A percentile compares a stretch with the other conserved stretches of the same genome.
Conservation (phyloP, 1,140 invertebrate genomes). For the Coenobita brevimanus region DNA sequence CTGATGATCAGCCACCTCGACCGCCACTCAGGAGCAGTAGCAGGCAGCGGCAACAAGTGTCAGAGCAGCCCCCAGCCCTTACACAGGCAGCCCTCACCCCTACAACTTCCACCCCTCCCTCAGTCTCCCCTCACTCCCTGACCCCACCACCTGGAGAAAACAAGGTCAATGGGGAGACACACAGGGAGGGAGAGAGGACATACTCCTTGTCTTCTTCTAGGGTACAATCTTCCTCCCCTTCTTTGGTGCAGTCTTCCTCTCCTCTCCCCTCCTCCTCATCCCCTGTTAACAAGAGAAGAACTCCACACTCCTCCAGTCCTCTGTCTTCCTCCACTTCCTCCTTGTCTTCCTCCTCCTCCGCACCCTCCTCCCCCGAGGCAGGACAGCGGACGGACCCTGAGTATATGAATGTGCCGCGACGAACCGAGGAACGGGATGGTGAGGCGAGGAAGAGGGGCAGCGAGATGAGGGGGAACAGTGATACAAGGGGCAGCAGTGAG, state of each 20-base stretch:
- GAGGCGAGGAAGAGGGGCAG: too few species aligned
- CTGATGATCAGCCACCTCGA: too few species aligned
- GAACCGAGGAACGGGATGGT: slow-evolving; percentile 70
- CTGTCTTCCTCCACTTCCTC: slow-evolving; percentile 65
- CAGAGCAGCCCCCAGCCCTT: background rate
- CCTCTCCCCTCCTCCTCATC: slow-evolving; percentile 6
- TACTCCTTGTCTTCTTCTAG: too few species aligned
- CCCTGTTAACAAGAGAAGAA: slow-evolving; percentile 37
- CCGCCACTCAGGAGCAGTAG: too few species aligned
- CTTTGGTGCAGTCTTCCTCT: slow-evolving; percentile 15
- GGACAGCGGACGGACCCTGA: slow-evolving; percentile 67
- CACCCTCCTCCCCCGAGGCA: slow-evolving; percentile 59
- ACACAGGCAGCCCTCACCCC: background rate
- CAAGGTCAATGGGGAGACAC: too few species aligned
- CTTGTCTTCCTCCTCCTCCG: slow-evolving; percentile 65
- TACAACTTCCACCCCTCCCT: too few species aligned
- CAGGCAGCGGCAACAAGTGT: slow-evolving; percentile 2
- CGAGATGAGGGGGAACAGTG: slow-evolving; percentile 89
- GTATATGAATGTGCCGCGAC: slow-evolving; percentile 78
- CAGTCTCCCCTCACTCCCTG: too few species aligned
- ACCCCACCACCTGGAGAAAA: background rate
- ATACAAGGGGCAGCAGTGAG: slow-evolving; percentile 72
- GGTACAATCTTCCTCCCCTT: too few species aligned
- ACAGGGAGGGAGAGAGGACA: background rate
- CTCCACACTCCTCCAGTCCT: slow-evolving; percentile 36